Evolutionary conservation across 1,140 invertebrate species (phyloP).

Genomic region (Polypedilum vanderplanki): DNA sequence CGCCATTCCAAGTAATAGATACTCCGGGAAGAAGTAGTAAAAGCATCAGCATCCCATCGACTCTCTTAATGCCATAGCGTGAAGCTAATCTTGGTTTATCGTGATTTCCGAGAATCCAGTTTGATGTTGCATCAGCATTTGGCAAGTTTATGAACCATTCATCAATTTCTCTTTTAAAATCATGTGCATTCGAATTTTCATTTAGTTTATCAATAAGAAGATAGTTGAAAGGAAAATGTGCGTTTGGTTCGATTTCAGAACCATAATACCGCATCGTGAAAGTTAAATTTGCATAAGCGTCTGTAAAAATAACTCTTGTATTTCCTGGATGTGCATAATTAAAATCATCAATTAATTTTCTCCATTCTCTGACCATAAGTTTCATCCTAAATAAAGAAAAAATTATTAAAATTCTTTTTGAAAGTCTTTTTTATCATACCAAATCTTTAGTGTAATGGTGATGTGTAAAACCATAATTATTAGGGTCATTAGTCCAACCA

Average conservation of each 20-base stretch:
- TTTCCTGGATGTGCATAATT: slow-evolving; percentile 40
- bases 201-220: slow-evolving; percentile 46
- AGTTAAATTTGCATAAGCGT: slow-evolving; percentile 48
- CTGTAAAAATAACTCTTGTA: slow-evolving; percentile 53
- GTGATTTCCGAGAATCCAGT: slow-evolving; percentile 57
- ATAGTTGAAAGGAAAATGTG: slow-evolving; percentile 57
- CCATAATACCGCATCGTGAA: slow-evolving; percentile 48
- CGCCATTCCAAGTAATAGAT: slow-evolving; percentile 64
- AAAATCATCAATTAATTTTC: slow-evolving; percentile 54
- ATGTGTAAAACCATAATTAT: slow-evolving; percentile 47
- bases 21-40: slow-evolving; percentile 62
- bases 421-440: slow-evolving; percentile 23
- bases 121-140: slow-evolving; percentile 42
- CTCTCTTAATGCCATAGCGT: slow-evolving; percentile 50
- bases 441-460: slow-evolving; percentile 55
- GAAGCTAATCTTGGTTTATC: slow-evolving; percentile 54
- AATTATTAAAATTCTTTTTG: slow-evolving; percentile 36
- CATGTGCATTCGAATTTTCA: slow-evolving; percentile 41
- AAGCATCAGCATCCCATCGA: slow-evolving; percentile 64
- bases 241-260: slow-evolving; percentile 48
- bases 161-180: slow-evolving; percentile 44
- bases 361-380: slow-evolving; percentile 57
- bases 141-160: slow-evolving; percentile 47
- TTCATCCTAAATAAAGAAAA: slow-evolving; percentile 42
- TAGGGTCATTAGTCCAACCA: slow-evolving; percentile 42